phyloP scores from a whole-genome alignment of 2,888 invertebrate species.

The Limenitis arthemis region DNA sequence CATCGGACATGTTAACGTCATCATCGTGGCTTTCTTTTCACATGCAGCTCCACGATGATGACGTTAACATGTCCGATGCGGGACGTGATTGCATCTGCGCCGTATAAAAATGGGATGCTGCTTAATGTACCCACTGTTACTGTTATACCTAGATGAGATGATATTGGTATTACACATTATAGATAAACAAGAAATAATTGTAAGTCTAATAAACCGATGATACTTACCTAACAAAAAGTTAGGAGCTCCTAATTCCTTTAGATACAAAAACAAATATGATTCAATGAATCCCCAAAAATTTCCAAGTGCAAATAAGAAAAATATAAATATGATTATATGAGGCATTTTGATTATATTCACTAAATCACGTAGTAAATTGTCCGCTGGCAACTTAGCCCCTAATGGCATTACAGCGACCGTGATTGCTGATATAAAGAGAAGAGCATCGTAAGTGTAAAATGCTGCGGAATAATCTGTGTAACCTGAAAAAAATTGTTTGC shows the following conservation, averaged over 20 bases:
- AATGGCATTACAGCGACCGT: conserved; percentile 85
- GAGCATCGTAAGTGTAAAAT: conserved; percentile 85
- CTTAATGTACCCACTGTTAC: conserved; percentile 88
- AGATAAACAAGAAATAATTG: conserved; percentile 1
- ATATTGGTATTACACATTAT: not conserved
- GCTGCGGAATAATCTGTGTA: conserved; percentile 91
- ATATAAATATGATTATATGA: conserved; percentile 84
- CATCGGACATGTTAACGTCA: too few relatives aligned
- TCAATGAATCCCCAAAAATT: conserved; percentile 93
- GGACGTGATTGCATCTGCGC: conserved; percentile 86
- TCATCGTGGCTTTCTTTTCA: too few relatives aligned
- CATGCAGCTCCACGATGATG: conserved; percentile 85
- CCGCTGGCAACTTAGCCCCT: conserved; percentile 83
- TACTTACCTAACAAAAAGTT: conserved; percentile 83
- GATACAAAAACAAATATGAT: conserved; percentile 88
- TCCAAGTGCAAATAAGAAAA: conserved; percentile 86
- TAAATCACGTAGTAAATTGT: conserved; percentile 83
- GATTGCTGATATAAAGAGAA: conserved; percentile 80
- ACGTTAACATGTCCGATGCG: conserved; percentile 88
- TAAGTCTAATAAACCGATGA: not conserved
- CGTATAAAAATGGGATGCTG: conserved; percentile 88
- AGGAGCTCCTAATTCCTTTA: conserved; percentile 87
- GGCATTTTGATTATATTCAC: conserved; percentile 83
- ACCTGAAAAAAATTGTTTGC: conserved; percentile 60
- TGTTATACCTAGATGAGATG: conserved; percentile 75